These are phyloP conservation scores for Malthinus flaveolus DNA, from an alignment of 2,888 invertebrate genomes.

Conservation along the genomic window DNA sequence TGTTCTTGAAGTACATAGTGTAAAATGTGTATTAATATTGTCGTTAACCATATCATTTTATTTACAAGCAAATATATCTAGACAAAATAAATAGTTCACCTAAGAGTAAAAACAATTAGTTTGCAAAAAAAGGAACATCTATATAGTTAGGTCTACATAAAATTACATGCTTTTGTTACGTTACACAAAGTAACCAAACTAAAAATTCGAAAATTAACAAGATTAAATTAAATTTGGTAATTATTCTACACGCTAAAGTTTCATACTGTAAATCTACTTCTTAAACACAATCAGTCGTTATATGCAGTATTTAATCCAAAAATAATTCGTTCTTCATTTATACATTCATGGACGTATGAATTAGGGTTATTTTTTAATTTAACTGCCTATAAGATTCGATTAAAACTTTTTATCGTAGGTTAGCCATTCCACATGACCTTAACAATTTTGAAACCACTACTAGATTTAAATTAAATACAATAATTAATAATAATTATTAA, in stretches of 20 bases:
- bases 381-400: background rate
- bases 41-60: conserved; percentile 4
- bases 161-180: background rate
- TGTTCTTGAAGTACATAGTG: background rate
- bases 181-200: too few relatives aligned
- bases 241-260: conserved; percentile 10
- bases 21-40: conserved; percentile 1
- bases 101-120: background rate
- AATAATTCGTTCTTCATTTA: conserved; percentile 29
- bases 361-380: background rate
- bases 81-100: conserved; percentile 5
- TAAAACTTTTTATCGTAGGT: background rate
- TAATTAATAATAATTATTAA: background rate
- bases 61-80: conserved; percentile 4
- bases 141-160: background rate
- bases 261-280: conserved; percentile 26
- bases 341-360: conserved; percentile 31
- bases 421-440: background rate
- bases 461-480: background rate
- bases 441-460: background rate
- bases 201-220: background rate
- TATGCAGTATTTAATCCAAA: conserved; percentile 29
- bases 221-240: conserved; percentile 8
- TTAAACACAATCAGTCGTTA: conserved; percentile 33
- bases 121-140: conserved; percentile 4